phyloP scores from a whole-genome alignment of 2,888 invertebrate species.

The Pyrochroa serraticornis region DNA sequence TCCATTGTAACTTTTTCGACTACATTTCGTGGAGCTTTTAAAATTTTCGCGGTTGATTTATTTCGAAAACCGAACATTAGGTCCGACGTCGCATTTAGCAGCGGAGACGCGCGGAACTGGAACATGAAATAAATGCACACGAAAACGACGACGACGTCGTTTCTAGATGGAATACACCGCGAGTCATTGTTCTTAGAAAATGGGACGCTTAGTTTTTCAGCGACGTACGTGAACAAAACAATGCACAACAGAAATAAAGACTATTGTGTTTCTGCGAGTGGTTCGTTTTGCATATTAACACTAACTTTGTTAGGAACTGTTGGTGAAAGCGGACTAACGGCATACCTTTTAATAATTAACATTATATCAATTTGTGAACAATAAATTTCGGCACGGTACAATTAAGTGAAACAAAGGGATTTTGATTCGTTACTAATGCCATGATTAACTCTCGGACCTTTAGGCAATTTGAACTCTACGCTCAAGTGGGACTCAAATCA shows the following conservation, averaged over 20 bases:
- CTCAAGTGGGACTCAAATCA: too few relatives aligned
- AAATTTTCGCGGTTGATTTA: conserved; percentile 27
- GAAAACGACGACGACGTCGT: too few relatives aligned
- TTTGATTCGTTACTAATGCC: too few relatives aligned
- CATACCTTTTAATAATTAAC: conserved; percentile 11
- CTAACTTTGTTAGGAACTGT: conserved; percentile 6
- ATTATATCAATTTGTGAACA: background rate
- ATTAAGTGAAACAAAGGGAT: too few relatives aligned
- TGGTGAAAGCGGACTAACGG: conserved; percentile 11
- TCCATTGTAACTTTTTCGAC: conserved; percentile 23
- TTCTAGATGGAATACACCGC: background rate
- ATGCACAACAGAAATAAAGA: conserved; percentile 19
- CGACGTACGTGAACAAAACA: conserved; percentile 4
- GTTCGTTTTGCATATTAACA: conserved; percentile 25
- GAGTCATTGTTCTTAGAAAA: conserved; percentile 24
- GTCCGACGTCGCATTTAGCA: conserved; percentile 2
- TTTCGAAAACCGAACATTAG: conserved; percentile 12
- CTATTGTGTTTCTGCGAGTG: conserved; percentile 17
- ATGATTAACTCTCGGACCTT: too few relatives aligned
- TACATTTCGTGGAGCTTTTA: conserved; percentile 22
- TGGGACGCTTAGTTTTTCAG: conserved; percentile 20
- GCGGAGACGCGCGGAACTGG: background rate
- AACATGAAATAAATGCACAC: too few relatives aligned
- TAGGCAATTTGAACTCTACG: too few relatives aligned
- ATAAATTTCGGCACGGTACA: background rate